Evolutionary conservation across 30 jellyfish, hydroid and myxozoan species (phyloP), one percentile per base, ranked within the genome.

Genomic region (Catostylus mosaicus): DNA sequence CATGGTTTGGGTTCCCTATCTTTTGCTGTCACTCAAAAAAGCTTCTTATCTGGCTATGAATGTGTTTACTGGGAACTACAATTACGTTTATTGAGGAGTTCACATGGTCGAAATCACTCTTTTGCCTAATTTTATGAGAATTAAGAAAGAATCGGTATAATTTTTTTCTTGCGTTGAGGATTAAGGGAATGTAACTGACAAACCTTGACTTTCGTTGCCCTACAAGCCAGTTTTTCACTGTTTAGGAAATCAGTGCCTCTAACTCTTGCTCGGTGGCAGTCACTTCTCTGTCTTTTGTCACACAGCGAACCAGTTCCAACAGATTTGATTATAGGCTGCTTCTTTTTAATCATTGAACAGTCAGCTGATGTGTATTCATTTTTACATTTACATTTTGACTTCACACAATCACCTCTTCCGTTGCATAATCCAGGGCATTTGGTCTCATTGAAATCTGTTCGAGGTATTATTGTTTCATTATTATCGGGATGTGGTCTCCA

Each of bases 351-450:
- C 37, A 89, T 11, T 2, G 97, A 89, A 45, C 97, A 89, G 34
- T 89, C 97, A 27, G 95, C 83, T 0, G 95, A 43, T 9, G 86
- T 80, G 83, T 36, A 89, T 23, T 74, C 85, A 0, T 56, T 67
- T 3, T 80, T 62, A 62, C 97, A 89, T n/a, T 36, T 45, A 70
- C 97, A 89, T 5, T 75, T 89, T 8, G 89, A 95, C 68, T 89
- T 89, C 38, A 38, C 46, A 51, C 97, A 89, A n/a, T 33, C 67
- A 8, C 97, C 97, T 40, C 72, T 69, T 14, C 90, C 91, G 47
- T 80, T 80, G 75, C 97, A 89, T 65, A 82, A 73, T 24, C 73
- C 69, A 6, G 90, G 95, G 67, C 97, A 89, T 19, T 75, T 63
- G 11, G 83, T 82, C 35, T 89, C 75, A 3, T 77, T 91, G 3